Percentiles rank a stretch among this genome's conserved stretches.
phyloP scores from a whole-genome alignment of 2,113 vertebrate species.

The Dipodomys merriami region DNA sequence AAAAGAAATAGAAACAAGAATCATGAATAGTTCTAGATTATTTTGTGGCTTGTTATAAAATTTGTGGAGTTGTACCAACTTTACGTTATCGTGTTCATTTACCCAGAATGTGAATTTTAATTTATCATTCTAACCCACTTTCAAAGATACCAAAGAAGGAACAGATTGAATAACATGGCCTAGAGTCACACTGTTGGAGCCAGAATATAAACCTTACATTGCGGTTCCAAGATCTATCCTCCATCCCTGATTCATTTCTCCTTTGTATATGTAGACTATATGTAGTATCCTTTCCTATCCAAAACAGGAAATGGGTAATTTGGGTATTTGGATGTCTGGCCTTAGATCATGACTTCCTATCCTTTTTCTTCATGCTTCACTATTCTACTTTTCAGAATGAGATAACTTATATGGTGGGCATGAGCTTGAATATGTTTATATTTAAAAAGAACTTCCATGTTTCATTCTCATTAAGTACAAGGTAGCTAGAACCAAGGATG shows the following conservation, averaged over 20 bases:
- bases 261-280: not conserved
- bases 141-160: not conserved
- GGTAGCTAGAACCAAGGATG: not conserved
- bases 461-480: not conserved
- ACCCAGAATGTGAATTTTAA: not conserved
- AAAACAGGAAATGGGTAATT: not conserved
- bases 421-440: not conserved
- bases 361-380: not conserved
- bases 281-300: not conserved
- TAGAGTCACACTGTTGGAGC: not conserved
- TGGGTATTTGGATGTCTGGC: not conserved
- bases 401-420: not conserved
- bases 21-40: not conserved
- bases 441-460: not conserved
- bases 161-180: not conserved
- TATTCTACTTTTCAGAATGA: not conserved
- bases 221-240: not conserved
- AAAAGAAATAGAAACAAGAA: not conserved
- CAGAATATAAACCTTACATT: not conserved
- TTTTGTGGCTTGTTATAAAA: not conserved
- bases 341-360: not conserved
- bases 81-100: not conserved
- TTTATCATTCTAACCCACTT: not conserved
- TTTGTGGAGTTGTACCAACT: not conserved
- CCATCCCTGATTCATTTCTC: not conserved